Conservation (phyloP, 2,113 vertebrate species). For the Montifringilla adamsi region DNA sequence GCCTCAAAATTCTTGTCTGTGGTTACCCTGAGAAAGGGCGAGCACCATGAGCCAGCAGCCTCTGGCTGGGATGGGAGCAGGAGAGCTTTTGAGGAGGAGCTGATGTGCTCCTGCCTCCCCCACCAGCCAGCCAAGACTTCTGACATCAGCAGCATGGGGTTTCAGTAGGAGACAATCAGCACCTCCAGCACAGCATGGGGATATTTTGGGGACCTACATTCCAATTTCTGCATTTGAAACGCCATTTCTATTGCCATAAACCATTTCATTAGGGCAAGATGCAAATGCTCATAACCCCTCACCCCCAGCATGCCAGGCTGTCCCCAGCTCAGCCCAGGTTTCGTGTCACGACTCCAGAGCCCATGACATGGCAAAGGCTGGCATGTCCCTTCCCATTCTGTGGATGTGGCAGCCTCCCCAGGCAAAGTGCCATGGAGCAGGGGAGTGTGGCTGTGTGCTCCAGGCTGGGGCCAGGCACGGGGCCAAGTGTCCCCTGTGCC, state of each 20-base stretch:
- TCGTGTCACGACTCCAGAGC: rapidly evolving
- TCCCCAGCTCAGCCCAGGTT: background rate
- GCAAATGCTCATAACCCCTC: background rate
- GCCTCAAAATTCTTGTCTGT: background rate
- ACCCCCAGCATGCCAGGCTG: background rate
- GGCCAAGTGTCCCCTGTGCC: background rate
- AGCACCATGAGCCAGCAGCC: background rate
- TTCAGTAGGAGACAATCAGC: background rate
- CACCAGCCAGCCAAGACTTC: background rate
- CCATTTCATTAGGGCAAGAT: background rate
- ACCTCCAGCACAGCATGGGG: background rate
- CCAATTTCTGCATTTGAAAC: background rate
- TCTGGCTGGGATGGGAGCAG: background rate
- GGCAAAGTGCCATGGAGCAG: background rate
- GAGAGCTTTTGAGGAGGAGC: background rate
- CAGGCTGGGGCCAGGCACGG: background rate
- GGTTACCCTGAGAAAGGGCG: background rate
- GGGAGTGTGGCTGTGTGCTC: background rate
- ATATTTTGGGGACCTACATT: background rate
- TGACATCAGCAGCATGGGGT: rapidly evolving
- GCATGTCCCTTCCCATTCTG: background rate
- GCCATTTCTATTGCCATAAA: background rate
- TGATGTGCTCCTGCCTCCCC: background rate
- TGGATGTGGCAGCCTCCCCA: background rate
- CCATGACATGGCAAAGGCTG: background rate